Conservation (phyloP, 2,113 vertebrate species). For the Alosa alosa region DNA sequence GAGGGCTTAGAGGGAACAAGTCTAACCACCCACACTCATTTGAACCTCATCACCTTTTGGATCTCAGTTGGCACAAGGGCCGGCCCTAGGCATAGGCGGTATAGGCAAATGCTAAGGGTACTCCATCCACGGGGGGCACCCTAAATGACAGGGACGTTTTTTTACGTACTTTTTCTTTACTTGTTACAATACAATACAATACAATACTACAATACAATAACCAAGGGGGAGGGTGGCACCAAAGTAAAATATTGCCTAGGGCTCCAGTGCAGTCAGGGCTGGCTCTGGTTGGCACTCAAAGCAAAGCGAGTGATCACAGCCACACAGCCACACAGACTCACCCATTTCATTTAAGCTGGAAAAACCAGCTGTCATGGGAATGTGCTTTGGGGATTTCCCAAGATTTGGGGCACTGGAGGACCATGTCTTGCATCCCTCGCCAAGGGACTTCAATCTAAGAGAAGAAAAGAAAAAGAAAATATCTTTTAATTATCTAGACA, state of each 20-base stretch:
- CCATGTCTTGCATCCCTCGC: conserved; percentile 85
- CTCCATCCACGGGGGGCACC: no score
- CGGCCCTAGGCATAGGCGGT: no score
- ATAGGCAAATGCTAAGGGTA: no score
- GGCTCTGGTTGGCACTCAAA: neutral
- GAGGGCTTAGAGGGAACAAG: neutral
- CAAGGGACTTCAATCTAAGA: conserved; percentile 80
- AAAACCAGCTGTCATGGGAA: conserved; percentile 80
- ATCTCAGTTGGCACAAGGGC: no score
- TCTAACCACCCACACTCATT: neutral
- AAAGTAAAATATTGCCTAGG: no score
- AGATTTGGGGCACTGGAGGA: conserved; percentile 88
- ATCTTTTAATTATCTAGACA: neutral
- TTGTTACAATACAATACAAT: no score
- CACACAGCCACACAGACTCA: conserved; percentile 56
- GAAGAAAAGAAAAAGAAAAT: neutral
- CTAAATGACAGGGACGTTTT: no score
- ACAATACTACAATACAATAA: no score
- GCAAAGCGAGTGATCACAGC: neutral
- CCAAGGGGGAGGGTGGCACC: no score
- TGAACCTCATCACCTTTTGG: no score
- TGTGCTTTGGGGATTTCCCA: conserved; percentile 87
- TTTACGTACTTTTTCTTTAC: no score
- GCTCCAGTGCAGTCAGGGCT: no score
- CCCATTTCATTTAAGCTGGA: conserved; percentile 91